These are phyloP conservation scores for Drosophila colorata DNA, from an alignment of 2,888 invertebrate species.

Conservation along the genomic window DNA sequence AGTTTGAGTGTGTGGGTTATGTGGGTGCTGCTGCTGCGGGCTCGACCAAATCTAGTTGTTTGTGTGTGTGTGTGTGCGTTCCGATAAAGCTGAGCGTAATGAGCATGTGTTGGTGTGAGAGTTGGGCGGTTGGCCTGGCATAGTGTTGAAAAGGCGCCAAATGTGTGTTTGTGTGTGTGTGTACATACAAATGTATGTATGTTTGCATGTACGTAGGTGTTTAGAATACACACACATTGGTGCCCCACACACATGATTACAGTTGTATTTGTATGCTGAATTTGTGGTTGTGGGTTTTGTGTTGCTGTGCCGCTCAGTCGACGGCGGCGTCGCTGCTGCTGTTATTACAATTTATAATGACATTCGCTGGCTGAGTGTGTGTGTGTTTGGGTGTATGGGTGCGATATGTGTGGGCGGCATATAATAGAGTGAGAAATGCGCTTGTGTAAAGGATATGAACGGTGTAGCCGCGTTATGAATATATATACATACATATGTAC, in stretches of 20 bases:
- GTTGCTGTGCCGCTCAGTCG: slow-evolving; percentile 46
- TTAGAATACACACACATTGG: slow-evolving; percentile 61
- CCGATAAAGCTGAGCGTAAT: slow-evolving; percentile 78
- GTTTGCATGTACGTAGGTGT: slow-evolving; percentile 62
- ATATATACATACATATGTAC: slow-evolving; percentile 37
- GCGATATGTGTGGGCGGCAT: slow-evolving; percentile 31
- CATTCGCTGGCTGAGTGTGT: slow-evolving; percentile 67
- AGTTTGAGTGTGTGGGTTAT: slow-evolving; percentile 60
- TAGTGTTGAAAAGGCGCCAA: slow-evolving; percentile 80
- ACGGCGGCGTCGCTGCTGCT: slow-evolving; percentile 65
- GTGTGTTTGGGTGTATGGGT: slow-evolving; percentile 16
- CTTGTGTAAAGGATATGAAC: slow-evolving; percentile 71
- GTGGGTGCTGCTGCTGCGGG: slow-evolving; percentile 31
- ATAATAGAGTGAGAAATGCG: slow-evolving; percentile 73
- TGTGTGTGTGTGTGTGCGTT: slow-evolving; percentile 50
- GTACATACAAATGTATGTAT: slow-evolving; percentile 25
- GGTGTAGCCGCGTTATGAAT: slow-evolving; percentile 78
- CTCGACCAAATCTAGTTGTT: slow-evolving; percentile 52
- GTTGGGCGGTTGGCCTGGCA: slow-evolving; percentile 54
- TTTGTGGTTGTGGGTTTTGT: slow-evolving; percentile 71
- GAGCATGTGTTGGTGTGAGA: slow-evolving; percentile 67
- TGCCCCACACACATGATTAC: slow-evolving; percentile 75
- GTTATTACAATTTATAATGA: slow-evolving; percentile 83
- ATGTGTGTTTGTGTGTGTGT: slow-evolving; percentile 51
- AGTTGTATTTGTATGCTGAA: slow-evolving; percentile 78